A percentile compares a stretch with the other conserved stretches of the same genome.
Evolutionary conservation across 1,140 invertebrate species (phyloP).

Genomic region (Pseudachorutes palmiensis): DNA sequence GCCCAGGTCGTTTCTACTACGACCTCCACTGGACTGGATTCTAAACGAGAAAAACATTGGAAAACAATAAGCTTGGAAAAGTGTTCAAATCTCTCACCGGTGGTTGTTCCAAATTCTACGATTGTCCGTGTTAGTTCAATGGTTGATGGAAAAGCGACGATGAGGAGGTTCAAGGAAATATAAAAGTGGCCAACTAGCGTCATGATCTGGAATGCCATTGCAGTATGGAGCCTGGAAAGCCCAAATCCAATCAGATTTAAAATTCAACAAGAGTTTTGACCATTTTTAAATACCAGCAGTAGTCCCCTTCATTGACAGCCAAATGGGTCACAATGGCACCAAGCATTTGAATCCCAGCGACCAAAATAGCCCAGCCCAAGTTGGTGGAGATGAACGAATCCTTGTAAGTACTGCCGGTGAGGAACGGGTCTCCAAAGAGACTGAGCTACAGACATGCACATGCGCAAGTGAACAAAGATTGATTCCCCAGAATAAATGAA

Average conservation of each 20-base stretch:
- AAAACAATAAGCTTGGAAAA: no score
- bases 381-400: neutral
- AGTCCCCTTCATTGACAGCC: conserved; percentile 9
- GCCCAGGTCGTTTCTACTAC: no score
- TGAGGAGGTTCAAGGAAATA: conserved; percentile 2
- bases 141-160: neutral
- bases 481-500: no score
- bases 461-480: no score
- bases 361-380: conserved; percentile 11
- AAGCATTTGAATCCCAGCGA: conserved; percentile 15
- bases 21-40: no score
- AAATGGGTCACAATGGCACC: conserved; percentile 13
- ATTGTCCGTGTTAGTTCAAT: no score
- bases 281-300: conserved; percentile 6
- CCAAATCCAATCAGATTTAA: neutral
- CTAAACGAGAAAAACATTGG: no score
- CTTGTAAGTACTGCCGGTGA: neutral
- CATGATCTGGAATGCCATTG: conserved; percentile 15
- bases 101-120: no score
- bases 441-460: no score
- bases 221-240: conserved; percentile 13
- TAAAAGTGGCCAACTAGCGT: conserved; percentile 4
- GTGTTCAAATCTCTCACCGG: no score
- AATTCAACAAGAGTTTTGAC: neutral
- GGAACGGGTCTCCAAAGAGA: no score